Evolutionary conservation across 2,797 vertebrate species (phyloP).

Genomic region (Oryzias sinensis): DNA sequence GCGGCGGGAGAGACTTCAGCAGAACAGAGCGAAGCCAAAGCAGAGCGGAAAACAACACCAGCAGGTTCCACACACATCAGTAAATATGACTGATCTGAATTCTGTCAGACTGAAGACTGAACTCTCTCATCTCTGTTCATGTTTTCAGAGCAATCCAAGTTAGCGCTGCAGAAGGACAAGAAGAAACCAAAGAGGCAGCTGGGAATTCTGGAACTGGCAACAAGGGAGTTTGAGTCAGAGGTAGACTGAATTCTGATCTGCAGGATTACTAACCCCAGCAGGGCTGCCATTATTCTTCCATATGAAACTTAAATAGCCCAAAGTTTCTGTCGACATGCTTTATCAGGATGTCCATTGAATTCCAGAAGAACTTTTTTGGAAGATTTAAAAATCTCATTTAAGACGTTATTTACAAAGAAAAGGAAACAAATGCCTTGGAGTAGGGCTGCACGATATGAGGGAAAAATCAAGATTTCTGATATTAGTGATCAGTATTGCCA

Average conservation of each 20-base stretch:
- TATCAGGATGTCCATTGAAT: too few relatives aligned
- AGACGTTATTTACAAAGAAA: too few relatives aligned
- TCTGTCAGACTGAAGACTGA: neutral
- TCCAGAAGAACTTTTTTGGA: too few relatives aligned
- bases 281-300: too few relatives aligned
- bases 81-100: neutral
- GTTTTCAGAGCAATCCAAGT: constrained; percentile 25
- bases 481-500: too few relatives aligned
- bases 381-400: too few relatives aligned
- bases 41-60: constrained; percentile 6
- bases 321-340: too few relatives aligned
- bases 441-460: too few relatives aligned
- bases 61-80: constrained; percentile 31
- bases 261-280: neutral
- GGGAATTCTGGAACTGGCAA: constrained; percentile 72
- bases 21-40: neutral
- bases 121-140: neutral
- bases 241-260: constrained; percentile 39
- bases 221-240: constrained; percentile 73
- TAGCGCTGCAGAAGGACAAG: constrained; percentile 26
- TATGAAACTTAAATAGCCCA: too few relatives aligned
- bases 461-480: too few relatives aligned
- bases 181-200: constrained; percentile 48
- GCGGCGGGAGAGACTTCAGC: constrained; percentile 1
- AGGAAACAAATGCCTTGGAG: too few relatives aligned